Evolutionary conservation across 2,888 invertebrate genomes (phyloP).

Genomic region (Morpho achilles): DNA sequence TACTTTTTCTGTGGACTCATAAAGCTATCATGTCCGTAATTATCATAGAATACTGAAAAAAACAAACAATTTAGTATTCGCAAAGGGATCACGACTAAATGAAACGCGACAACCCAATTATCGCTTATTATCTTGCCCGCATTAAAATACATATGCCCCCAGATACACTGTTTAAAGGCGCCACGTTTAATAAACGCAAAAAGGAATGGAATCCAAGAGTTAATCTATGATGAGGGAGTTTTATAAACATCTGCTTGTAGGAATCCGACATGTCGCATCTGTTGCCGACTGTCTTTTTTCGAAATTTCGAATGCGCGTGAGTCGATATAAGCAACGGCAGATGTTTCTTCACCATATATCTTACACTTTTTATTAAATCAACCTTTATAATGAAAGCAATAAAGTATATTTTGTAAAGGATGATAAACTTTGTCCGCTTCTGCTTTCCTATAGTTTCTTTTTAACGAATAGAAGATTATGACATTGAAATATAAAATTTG

Average conservation of each 20-base stretch:
- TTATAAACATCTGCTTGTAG: conserved; percentile 74
- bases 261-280: conserved; percentile 77
- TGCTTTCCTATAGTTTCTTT: conserved; percentile 21
- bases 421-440: background rate
- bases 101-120: conserved; percentile 44
- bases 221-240: conserved; percentile 74
- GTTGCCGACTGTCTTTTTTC: conserved; percentile 62
- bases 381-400: conserved; percentile 24
- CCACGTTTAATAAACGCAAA: conserved; percentile 60
- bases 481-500: conserved; percentile 71
- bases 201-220: conserved; percentile 66
- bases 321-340: conserved; percentile 64
- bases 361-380: conserved; percentile 26
- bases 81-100: conserved; percentile 17
- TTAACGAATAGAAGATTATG: conserved; percentile 56
- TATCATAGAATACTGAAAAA: conserved; percentile 13
- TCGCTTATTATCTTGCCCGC: conserved; percentile 58
- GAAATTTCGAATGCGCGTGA: conserved; percentile 69
- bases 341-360: conserved; percentile 46
- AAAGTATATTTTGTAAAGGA: conserved; percentile 26
- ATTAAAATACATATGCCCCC: conserved; percentile 32
- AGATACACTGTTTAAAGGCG: conserved; percentile 62
- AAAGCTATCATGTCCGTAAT: conserved; percentile 18
- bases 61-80: conserved; percentile 8
- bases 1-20: conserved; percentile 10